Evolutionary conservation across 2,113 vertebrate genomes (phyloP), one percentile per base, ranked within the genome.

Genomic region (Columba livia): DNA sequence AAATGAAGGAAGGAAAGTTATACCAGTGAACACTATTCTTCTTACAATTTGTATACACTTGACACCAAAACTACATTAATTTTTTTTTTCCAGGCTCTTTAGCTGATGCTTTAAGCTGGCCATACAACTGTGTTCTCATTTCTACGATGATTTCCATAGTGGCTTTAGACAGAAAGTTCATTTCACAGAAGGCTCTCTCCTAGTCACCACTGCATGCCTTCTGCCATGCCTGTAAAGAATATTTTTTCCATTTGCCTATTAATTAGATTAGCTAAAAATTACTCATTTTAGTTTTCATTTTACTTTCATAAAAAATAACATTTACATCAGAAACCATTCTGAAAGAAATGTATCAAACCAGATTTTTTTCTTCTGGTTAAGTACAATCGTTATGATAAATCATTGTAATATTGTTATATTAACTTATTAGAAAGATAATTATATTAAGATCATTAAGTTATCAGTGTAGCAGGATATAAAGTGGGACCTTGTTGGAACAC

Each of bases 21-120:
- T 36, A 92, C 42, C 15, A 71, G 57, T 11, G 19, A 86, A 40
- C 40, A 40, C 40, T 40, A 40, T 10, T 40, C 40, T 72, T 54
- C 5, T 85, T 79, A 77, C 25, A 34, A 56, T 47, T 61, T 62
- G 1, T 74, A 36, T 20, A 77, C 12, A 12, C 3, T 61, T 73
- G 51, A 86, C 47, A 83, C 6, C 73, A n/a, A 67, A 91, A 38
- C 31, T 51, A 61, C 6, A 16, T 24, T 17, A 31, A 1, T 74
- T 5, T 5, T 65, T 64, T 64, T 71, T 74, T 62, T 36, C 31
- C 34, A 67, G 11, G 24, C 3, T 79, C 31, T 47, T 89, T 96
- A 99, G 99, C 99, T 95, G 99, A 99, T 18, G 99, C 99, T 96
- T 99, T 98, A 57, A 99, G 99, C 32, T 99, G 99, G 92, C 99